Base-by-base conservation (phyloP, 2,888 invertebrate species). In the Ceraclea dissimilis region DNA sequence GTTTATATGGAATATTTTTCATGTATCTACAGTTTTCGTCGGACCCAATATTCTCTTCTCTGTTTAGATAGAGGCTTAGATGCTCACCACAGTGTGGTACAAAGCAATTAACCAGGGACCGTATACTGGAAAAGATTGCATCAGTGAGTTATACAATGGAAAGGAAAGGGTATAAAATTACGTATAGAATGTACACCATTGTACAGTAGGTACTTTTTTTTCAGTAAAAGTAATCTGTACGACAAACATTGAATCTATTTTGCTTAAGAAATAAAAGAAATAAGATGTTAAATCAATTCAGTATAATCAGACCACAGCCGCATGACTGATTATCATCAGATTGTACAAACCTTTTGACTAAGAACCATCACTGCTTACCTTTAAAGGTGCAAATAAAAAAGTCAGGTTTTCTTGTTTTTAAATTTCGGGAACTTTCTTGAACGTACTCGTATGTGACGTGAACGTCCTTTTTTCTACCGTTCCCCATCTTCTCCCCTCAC, bases 231-330 rank as follows among this genome's bases (percentile, higher is more conserved):
- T 49, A 57, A 52, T 57, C 56, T 49, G 51, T 43, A 48, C 34
- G 22, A 20, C 56, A 59, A 59, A 60, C 56, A 57, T 4, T 5
- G 13, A 13, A 31, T 26, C 50, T 47, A 55, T 57, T 57, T 39
- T 58, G 47, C 47, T 48, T 54, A 49, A 60, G 58, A 56, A 60
- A 60, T 54, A 58, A 51, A 60, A 52, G 56, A 57, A 60, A 60
- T 55, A 57, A 54, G 51, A 51, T 33, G 48, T 49, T 54, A 49
- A 53, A 51, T 59, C 52, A 53, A 53, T 59, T 44, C 52, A 50
- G 43, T 47, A 16, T 53, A 53, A 56, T 56, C 59, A 53, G 39
- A 26, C 39, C 52, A 33, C 46, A 46, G 56, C 39, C 53, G 56
- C 56, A 53, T 59, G 52, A 53, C 52, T 48, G 43, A 50, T 21